Base-by-base conservation (phyloP, 2,888 invertebrate species). In the Athalia circularis region DNA sequence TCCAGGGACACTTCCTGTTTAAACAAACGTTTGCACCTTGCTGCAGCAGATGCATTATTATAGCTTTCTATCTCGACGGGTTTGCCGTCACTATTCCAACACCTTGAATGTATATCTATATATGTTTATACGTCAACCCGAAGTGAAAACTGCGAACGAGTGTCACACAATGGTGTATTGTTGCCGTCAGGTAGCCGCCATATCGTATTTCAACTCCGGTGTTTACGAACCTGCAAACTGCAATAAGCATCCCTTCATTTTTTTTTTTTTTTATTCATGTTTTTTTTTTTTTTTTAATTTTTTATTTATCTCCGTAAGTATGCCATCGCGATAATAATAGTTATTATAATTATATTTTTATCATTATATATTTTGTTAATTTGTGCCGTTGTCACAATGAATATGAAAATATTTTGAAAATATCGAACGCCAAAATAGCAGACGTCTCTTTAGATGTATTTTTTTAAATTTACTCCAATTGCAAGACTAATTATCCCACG, bases 121-220 rank as follows among this genome's bases (percentile, higher is more conserved):
- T 29, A 29, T 29, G 29, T 29, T 29, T 29, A 29, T 5, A 13
- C 8, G 8, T 8, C 29, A 62, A 29, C 62, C 5, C 8, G 15
- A n/a, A 70, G 70, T 54, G 45, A n/a, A 57, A 57, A 70, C 54
- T 70, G 54, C 54, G 50, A 67, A 50, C 67, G 67, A 50, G 48
- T 67, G 67, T 67, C 50, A 8, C 50, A 70, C 70, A 70, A 70
- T 70, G 70, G 70, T 54, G 70, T 70, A 70, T 70, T 57, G 70
- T 70, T 70, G 70, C 54, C 54, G 70, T 70, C 70, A 70, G 70
- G 70, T 70, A 70, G 70, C 54, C 57, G 70, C 50, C 54, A 45
- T 70, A 70, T 70, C 70, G 57, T 70, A 70, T 70, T 70, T n/a
- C 70, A 70, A 45, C 54, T 57, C 45, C 70, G 15, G 54, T 54